These are phyloP conservation scores for Philaethria dido DNA, from an alignment of 2,888 invertebrate species.

Conservation along the genomic window DNA sequence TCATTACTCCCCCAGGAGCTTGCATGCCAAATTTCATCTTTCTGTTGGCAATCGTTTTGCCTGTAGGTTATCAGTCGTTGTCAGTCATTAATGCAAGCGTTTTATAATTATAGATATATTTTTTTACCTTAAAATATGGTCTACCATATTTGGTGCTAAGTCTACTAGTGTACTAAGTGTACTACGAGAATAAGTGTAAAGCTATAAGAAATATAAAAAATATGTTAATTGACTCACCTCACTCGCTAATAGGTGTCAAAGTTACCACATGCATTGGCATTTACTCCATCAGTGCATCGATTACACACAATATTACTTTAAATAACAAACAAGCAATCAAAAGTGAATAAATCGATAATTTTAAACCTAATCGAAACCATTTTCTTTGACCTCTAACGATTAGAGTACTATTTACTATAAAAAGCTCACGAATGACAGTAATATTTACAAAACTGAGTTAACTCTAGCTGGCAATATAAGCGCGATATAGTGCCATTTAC, in stretches of 20 bases:
- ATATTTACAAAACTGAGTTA: conserved; percentile 4
- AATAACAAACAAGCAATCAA: conserved; percentile 16
- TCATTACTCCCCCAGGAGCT: no score
- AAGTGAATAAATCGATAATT: conserved; percentile 6
- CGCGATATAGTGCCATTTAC: conserved; percentile 11
- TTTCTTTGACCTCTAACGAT: conserved; percentile 20
- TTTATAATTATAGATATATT: no score
- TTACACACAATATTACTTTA: neutral
- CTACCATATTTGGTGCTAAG: no score
- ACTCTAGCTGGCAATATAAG: conserved; percentile 1
- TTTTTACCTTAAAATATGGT: no score
- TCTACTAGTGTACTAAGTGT: no score
- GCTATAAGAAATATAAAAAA: no score
- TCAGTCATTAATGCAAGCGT: no score
- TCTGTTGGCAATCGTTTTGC: no score
- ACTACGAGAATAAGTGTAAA: no score
- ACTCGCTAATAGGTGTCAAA: neutral
- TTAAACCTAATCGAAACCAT: conserved; percentile 24
- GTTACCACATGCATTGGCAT: conserved; percentile 4
- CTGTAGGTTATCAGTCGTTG: no score
- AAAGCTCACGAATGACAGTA: neutral
- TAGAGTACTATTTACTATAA: neutral
- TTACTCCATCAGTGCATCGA: neutral
- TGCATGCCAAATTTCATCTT: no score
- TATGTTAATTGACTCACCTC: neutral